phyloP scores from a whole-genome alignment of 2,888 invertebrate species.

The Erebia palarica region DNA sequence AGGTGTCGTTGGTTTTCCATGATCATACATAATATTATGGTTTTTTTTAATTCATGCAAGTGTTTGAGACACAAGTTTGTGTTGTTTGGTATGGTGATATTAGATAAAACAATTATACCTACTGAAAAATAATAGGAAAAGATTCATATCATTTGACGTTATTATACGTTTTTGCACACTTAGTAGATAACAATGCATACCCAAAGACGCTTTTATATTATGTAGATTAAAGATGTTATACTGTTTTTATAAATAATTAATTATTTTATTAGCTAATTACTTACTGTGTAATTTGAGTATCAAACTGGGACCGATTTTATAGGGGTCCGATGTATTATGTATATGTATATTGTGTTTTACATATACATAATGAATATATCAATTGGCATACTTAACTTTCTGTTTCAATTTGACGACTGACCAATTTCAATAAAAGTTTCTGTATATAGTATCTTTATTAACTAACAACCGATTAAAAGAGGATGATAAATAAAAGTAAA shows the following conservation, averaged over 20 bases:
- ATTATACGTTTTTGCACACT: slow-evolving; percentile 44
- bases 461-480: neutral
- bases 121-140: slow-evolving; percentile 31
- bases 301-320: neutral
- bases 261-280: neutral
- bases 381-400: neutral
- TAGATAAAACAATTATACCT: slow-evolving; percentile 28
- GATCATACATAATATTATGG: too few species aligned
- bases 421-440: neutral
- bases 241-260: slow-evolving; percentile 23
- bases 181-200: slow-evolving; percentile 38
- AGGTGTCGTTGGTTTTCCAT: too few species aligned
- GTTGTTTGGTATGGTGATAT: slow-evolving; percentile 34
- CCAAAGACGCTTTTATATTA: slow-evolving; percentile 55
- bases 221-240: slow-evolving; percentile 42
- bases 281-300: neutral
- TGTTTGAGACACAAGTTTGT: slow-evolving; percentile 28
- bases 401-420: neutral
- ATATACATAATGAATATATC: neutral
- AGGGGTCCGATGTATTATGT: neutral
- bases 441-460: too few species aligned
- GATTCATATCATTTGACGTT: slow-evolving; percentile 49
- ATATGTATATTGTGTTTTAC: too few species aligned
- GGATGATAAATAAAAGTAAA: too few species aligned
- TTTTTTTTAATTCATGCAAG: slow-evolving; percentile 11